Evolutionary conservation across 2,888 invertebrate species (phyloP), one percentile per base, ranked within the genome.

Genomic region (Thecophora atra): DNA sequence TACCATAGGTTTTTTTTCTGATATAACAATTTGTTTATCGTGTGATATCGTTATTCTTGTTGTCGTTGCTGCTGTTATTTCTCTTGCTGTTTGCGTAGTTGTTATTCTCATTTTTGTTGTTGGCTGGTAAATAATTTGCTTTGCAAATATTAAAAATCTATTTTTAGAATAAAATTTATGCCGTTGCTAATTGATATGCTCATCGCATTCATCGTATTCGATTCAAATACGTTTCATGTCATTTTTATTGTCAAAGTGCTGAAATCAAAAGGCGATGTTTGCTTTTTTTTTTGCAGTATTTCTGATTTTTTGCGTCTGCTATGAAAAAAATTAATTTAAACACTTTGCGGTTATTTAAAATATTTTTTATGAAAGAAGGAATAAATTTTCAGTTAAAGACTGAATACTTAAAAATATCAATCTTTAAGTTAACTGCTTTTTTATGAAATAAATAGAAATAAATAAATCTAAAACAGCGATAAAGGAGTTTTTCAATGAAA

Each of bases 141-240:
- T 8, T n/a, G 44, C 44, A 63, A 63, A 63, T 44, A 63, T 63
- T 44, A 63, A n/a, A 44, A 4, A 19, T 63, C 24, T 63, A 63
- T 63, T 63, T 44, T 63, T 63, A 42, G 63, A 19, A 24, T 26
- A 58, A 58, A 58, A 17, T 47, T 3, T 47, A 47, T 47, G 58
- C 8, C 58, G 26, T 13, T 63, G 63, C 44, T 63, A 63, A 63
- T 63, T 63, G 42, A 19, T 21, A n/a, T 42, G 44, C 24, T 37
- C 37, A 37, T 11, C 37, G 37, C 37, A 2, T 2, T 37, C 37
- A 37, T 11, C 37, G 37, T 11, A 2, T 2, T 37, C 37, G 11
- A 37, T 37, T 37, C 37, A 37, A 37, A 6, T 2, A 37, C 37
- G 6, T 37, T 37, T 37, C 37, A 37, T 37, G 37, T 37, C 37